Percentiles rank a stretch among this genome's conserved stretches.
These are phyloP conservation scores for Corythaeola cristata DNA, from an alignment of 2,113 vertebrate species.

Conservation along the genomic window DNA sequence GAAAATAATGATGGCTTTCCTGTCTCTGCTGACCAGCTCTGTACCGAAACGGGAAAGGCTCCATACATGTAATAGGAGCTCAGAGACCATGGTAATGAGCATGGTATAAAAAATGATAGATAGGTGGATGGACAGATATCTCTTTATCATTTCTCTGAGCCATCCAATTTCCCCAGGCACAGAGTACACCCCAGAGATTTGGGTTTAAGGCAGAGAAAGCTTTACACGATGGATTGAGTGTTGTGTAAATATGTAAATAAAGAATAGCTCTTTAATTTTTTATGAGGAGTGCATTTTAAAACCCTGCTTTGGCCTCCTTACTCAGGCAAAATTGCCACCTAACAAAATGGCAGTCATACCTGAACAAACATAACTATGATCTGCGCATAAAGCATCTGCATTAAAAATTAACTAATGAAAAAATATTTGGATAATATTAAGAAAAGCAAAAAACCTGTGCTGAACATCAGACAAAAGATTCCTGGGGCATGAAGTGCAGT, in stretches of 20 bases:
- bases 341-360: conserved; percentile 60
- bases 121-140: conserved; percentile 39
- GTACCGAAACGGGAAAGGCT: not conserved
- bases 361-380: conserved; percentile 47
- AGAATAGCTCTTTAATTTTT: conserved; percentile 65
- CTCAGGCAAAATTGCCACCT: conserved; percentile 48
- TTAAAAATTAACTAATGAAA: conserved; percentile 57
- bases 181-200: not conserved
- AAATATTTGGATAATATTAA: conserved; percentile 41
- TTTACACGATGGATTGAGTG: conserved; percentile 36
- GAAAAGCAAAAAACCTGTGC: not conserved
- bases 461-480: not conserved
- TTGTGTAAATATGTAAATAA: conserved; percentile 56
- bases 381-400: not conserved
- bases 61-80: conserved; percentile 24
- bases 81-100: conserved; percentile 56
- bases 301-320: conserved; percentile 20
- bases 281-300: conserved; percentile 67
- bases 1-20: conserved; percentile 33
- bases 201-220: conserved; percentile 52
- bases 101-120: conserved; percentile 56
- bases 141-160: conserved; percentile 52
- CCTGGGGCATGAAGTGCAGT: not conserved
- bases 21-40: conserved; percentile 49
- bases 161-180: conserved; percentile 42